A percentile compares a stretch with the other conserved stretches of the same genome.
Conservation (phyloP, 2,888 invertebrate species). For the Microplitis deprimator region DNA sequence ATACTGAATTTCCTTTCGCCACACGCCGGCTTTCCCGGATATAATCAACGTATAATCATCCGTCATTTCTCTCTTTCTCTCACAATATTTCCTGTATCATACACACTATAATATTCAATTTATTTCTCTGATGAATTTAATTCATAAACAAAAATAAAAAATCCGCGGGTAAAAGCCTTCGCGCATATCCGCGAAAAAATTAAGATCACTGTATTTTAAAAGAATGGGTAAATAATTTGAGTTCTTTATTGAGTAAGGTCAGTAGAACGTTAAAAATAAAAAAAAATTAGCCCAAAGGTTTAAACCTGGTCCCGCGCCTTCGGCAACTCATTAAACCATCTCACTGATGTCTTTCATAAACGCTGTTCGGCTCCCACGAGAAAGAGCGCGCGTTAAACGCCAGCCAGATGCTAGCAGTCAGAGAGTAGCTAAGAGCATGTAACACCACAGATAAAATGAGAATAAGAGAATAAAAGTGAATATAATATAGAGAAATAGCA, state of each 20-base stretch:
- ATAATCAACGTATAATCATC: slow-evolving; percentile 30
- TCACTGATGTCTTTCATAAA: slow-evolving; percentile 31
- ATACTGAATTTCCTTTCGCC: slow-evolving; percentile 29
- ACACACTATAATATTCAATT: neutral
- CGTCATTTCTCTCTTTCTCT: slow-evolving; percentile 12
- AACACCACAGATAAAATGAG: slow-evolving; percentile 27
- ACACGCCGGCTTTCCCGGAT: slow-evolving; percentile 28
- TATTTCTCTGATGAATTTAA: neutral
- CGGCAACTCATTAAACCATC: slow-evolving; percentile 37
- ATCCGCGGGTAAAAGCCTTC: too few relatives aligned
- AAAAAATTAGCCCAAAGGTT: slow-evolving; percentile 21
- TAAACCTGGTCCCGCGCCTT: slow-evolving; percentile 25
- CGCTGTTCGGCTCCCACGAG: slow-evolving; percentile 39
- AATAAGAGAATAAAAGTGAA: neutral
- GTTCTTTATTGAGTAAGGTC: slow-evolving; percentile 45
- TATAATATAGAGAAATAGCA: slow-evolving; percentile 1
- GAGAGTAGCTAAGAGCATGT: slow-evolving; percentile 37
- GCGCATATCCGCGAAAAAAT: too few relatives aligned
- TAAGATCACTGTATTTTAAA: neutral
- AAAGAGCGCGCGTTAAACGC: slow-evolving; percentile 25
- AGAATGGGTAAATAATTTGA: neutral
- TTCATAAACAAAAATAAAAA: neutral
- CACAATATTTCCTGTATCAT: slow-evolving; percentile 9
- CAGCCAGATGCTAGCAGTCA: slow-evolving; percentile 39
- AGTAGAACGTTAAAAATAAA: slow-evolving; percentile 40